Evolutionary conservation across 1,140 invertebrate species (phyloP), one percentile per base, ranked within the genome.

Genomic region (Solen grandis): DNA sequence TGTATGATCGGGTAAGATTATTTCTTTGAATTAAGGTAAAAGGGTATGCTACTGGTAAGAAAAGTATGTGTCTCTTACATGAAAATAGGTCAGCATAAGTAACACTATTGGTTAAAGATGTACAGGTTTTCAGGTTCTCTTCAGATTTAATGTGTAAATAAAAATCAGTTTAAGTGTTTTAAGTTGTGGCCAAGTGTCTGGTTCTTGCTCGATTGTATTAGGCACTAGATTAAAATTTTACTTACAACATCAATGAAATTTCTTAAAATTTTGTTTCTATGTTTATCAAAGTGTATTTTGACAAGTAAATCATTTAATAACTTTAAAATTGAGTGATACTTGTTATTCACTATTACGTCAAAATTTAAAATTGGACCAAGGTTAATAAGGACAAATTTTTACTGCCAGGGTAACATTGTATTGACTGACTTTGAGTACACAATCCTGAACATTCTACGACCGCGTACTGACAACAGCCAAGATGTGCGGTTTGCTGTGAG

Each of bases 371-470:
- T n/a, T n/a, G n/a, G n/a, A n/a, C n/a, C n/a, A n/a, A n/a, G n/a
- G n/a, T n/a, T n/a, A n/a, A n/a, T n/a, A n/a, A n/a, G n/a, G n/a
- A n/a, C n/a, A n/a, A n/a, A n/a, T n/a, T n/a, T n/a, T n/a, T n/a
- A n/a, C n/a, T n/a, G n/a, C 54, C 81, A 93, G 90, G 99, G 99
- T 76, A 99, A 99, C 92, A 96, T 99, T 60, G 94, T 99, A 66
- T 93, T 99, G 0, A 98, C 98, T 27, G 99, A 99, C 93, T 93
- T 95, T 92, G 95, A 98, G 78, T 96, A 97, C 93, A 96, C 94
- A 0, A 99, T 99, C 86, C 93, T 99, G 0, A 98, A 99, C 93
- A 95, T 99, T 50, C 91, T 99, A 1, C 93, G 99, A 62, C 97
- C 98, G 0, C 95, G 99, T 87, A 97, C 96, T 16, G 97, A 99